phyloP scores from a whole-genome alignment of 2,888 invertebrate species.

The Mesorhabditis spiculigera region DNA sequence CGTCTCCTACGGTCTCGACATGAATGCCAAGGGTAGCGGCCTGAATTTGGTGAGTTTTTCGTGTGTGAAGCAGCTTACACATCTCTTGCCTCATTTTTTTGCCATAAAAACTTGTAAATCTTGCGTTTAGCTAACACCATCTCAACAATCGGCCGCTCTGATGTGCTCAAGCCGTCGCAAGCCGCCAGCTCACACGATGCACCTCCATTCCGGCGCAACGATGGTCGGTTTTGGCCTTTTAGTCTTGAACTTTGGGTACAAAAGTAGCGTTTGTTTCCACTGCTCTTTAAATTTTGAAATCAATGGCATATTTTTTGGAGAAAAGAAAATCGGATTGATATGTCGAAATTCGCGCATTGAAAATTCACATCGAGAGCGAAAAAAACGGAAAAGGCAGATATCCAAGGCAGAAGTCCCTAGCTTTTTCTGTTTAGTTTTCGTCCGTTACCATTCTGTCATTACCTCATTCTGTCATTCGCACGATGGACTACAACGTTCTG shows the following conservation, averaged over 20 bases:
- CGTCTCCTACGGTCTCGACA: background rate
- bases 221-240: background rate
- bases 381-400: too few species aligned
- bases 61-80: too few species aligned
- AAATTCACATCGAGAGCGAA: too few species aligned
- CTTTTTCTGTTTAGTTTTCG: too few species aligned
- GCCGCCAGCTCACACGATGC: background rate
- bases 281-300: background rate
- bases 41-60: too few species aligned
- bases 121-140: background rate
- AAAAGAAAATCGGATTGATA: too few species aligned
- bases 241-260: background rate
- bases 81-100: too few species aligned
- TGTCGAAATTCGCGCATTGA: too few species aligned
- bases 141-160: background rate
- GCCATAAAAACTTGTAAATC: background rate
- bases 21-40: too few species aligned
- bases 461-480: background rate
- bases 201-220: background rate
- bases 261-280: background rate
- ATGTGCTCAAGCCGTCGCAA: background rate
- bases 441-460: too few species aligned
- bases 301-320: background rate
- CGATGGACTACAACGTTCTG: slow-evolving; percentile 32
- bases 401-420: too few species aligned